phyloP scores from a whole-genome alignment of 2,113 vertebrate genomes.

The Nothocercus nigrocapillus region DNA sequence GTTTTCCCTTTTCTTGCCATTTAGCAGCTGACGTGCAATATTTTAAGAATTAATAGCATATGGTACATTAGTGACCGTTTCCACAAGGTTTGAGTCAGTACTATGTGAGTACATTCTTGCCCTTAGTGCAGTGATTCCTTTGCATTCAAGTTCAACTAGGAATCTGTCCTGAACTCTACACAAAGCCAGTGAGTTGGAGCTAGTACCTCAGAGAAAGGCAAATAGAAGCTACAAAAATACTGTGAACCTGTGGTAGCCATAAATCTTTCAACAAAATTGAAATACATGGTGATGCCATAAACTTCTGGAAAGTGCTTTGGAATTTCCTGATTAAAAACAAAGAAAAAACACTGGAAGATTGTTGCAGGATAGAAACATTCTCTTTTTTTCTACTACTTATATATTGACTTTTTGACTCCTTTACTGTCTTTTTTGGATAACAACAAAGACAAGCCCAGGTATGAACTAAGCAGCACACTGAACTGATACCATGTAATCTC shows the following conservation, averaged over 20 bases:
- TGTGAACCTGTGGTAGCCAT: accelerated
- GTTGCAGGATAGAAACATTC: accelerated
- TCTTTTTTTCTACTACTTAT: background rate
- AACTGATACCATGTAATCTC: background rate
- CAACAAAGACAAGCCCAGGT: background rate
- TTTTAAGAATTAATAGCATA: background rate
- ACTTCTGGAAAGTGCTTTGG: background rate
- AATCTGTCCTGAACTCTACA: background rate
- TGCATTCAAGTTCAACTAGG: background rate
- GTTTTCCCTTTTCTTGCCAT: background rate
- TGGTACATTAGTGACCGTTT: background rate
- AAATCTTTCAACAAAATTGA: background rate
- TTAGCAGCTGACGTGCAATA: background rate
- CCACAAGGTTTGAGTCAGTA: background rate
- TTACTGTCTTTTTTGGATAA: background rate
- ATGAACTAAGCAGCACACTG: background rate
- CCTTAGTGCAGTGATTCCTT: background rate
- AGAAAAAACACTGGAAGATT: background rate
- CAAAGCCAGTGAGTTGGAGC: background rate
- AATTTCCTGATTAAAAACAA: background rate
- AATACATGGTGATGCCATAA: background rate
- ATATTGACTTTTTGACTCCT: background rate
- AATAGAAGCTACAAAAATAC: accelerated
- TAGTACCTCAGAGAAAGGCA: background rate
- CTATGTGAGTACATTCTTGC: background rate